These are phyloP conservation scores for Ascidia mentula DNA, from an alignment of 23 tunicate species.

Conservation along the genomic window DNA sequence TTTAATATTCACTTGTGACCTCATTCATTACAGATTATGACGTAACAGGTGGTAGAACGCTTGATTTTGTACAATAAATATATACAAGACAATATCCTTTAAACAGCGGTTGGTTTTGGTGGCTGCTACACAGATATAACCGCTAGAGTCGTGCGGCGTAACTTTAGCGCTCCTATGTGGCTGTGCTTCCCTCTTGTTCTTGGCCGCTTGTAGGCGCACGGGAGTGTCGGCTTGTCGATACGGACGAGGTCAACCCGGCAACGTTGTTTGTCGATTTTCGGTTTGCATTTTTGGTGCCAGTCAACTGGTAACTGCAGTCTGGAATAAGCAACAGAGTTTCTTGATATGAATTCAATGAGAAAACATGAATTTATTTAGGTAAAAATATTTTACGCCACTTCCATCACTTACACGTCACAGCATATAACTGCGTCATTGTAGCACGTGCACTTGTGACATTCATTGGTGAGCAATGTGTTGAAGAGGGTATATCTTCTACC, in stretches of 20 bases:
- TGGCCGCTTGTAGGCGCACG: slow-evolving; percentile 15
- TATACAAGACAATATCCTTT: too few species aligned
- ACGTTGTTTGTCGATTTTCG: slow-evolving; percentile 11
- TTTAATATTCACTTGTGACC: too few species aligned
- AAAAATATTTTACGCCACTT: too few species aligned
- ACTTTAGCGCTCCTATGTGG: neutral
- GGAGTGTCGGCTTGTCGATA: neutral
- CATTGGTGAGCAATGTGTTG: slow-evolving; percentile 19
- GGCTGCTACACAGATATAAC: too few species aligned
- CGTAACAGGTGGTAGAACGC: too few species aligned
- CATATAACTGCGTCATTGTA: slow-evolving; percentile 29
- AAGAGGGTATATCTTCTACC: neutral
- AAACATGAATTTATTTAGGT: too few species aligned
- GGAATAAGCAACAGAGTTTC: neutral
- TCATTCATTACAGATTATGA: too few species aligned
- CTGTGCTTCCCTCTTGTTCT: neutral
- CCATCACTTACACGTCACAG: slow-evolving; percentile 43
- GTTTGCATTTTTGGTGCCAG: slow-evolving; percentile 36
- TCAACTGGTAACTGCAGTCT: slow-evolving; percentile 44
- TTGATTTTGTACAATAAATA: too few species aligned
- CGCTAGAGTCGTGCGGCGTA: too few species aligned
- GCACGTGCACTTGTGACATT: slow-evolving; percentile 32
- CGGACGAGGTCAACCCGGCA: slow-evolving; percentile 23
- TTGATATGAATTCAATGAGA: too few species aligned
- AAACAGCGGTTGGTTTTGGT: too few species aligned